Conservation (phyloP, 2,888 invertebrate genomes). For the Meta bourneti region DNA sequence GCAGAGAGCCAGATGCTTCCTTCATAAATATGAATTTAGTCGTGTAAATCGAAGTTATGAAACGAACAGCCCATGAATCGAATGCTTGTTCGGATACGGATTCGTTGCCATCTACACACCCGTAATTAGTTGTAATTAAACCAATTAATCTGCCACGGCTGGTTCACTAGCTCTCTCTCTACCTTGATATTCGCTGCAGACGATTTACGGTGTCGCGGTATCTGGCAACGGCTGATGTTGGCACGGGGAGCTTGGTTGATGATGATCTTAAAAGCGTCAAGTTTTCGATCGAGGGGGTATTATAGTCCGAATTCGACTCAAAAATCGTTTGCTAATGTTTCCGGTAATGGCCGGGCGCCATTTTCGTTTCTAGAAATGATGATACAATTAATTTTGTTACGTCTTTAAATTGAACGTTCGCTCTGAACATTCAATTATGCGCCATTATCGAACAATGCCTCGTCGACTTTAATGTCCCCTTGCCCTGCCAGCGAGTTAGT, state of each 20-base stretch:
- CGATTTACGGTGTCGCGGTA: constrained; percentile 49
- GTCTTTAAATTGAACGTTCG: constrained; percentile 67
- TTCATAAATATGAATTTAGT: not conserved
- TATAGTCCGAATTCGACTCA: constrained; percentile 40
- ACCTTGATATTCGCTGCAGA: constrained; percentile 53
- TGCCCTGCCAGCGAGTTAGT: not conserved
- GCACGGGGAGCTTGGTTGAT: constrained; percentile 55
- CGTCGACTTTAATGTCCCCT: constrained; percentile 38
- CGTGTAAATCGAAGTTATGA: not conserved
- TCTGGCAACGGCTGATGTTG: constrained; percentile 19
- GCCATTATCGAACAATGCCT: constrained; percentile 66
- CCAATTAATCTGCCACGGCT: constrained; percentile 47
- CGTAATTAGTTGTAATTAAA: constrained; percentile 67
- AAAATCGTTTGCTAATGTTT: constrained; percentile 69
- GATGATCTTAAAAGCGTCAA: constrained; percentile 61
- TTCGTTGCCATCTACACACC: constrained; percentile 46
- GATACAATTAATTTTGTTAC: constrained; percentile 70
- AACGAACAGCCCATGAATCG: constrained; percentile 29
- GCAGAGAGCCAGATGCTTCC: not conserved
- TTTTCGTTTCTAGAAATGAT: constrained; percentile 70
- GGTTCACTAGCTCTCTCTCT: constrained; percentile 32
- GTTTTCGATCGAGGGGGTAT: constrained; percentile 57
- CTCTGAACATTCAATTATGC: constrained; percentile 66
- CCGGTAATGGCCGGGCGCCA: constrained; percentile 46
- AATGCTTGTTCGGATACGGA: constrained; percentile 30